Evolutionary conservation across 2,113 vertebrate genomes (phyloP).

Genomic region (Rhinoderma darwinii): DNA sequence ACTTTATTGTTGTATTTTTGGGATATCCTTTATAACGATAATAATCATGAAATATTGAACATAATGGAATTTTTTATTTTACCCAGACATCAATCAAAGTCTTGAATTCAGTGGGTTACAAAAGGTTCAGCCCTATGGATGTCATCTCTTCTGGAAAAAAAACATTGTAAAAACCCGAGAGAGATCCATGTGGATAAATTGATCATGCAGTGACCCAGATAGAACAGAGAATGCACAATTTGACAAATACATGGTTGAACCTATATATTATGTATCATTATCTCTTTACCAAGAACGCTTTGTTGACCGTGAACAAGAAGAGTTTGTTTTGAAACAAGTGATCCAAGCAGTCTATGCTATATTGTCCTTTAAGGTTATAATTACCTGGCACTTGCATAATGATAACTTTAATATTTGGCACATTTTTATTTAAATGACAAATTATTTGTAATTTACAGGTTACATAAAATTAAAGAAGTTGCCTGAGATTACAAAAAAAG

Average conservation of each 20-base stretch:
- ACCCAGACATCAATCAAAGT: background rate
- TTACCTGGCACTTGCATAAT: background rate
- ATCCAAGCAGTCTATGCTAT: background rate
- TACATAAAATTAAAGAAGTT: background rate
- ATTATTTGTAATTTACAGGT: background rate
- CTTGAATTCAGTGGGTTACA: background rate
- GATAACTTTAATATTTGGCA: background rate
- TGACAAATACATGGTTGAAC: conserved; percentile 39
- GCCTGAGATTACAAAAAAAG: background rate
- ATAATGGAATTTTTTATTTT: no score
- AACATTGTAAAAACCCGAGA: conserved; percentile 36
- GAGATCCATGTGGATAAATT: conserved; percentile 42
- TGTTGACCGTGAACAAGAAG: background rate
- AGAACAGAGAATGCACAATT: conserved; percentile 35
- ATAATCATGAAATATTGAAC: no score
- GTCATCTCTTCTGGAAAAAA: conserved; percentile 20
- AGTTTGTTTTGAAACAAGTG: conserved; percentile 2
- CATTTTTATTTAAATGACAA: background rate
- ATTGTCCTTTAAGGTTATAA: background rate
- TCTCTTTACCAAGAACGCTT: conserved; percentile 32
- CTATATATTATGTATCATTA: conserved; percentile 43
- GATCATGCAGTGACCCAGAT: conserved; percentile 51
- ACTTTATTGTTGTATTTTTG: background rate
- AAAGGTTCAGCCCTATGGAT: conserved; percentile 33
- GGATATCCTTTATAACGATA: background rate